Base-by-base conservation (phyloP, 2,797 vertebrate genomes). In the Aphelocoma californica region DNA sequence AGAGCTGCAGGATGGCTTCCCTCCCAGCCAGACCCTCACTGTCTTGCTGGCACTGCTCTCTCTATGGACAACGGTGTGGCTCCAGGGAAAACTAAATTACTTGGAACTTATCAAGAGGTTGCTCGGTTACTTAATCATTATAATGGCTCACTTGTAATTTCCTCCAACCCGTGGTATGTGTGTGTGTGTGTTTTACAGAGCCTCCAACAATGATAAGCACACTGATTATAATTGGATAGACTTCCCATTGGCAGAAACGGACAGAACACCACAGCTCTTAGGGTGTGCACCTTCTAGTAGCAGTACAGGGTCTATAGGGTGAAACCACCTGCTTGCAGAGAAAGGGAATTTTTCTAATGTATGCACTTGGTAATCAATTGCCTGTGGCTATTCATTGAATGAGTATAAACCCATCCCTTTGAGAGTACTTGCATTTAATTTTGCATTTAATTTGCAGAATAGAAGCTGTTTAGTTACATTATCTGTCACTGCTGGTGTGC, bases 401-500 rank as follows among this genome's bases (percentile, higher is more conserved):
- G 67, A 88, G 67, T 85, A 70, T 34, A 94, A 92, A 85, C 38
- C 57, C 25, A 73, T 80, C 28, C 64, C 40, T 75, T 57, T 85
- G 62, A 50, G 77, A 96, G 57, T 34, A 73, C 73, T 94, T 80
- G 56, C 82, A 86, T 91, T 95, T 88, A 75, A 90, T 92, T 91
- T 94, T 84, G 51, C 79, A 81, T 83, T 95, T 88, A 75, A 88
- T 92, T 93, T 95, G 28, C 51, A 86, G 69, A 77, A 73, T 17
- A 83, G 66, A 81, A 93, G 31, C 58, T 81, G 24, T 75, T 95
- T 58, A 36, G 70, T 79, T 91, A 66, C 19, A 25, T 84, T 88
- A 57, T 64, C 73, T 94, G 64, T 70, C 56, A 56, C 38, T 79
- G 62, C 32, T 78, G 36, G 58, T 66, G 42, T 64, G 32, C 29